Base-by-base conservation (phyloP, 2,113 vertebrate species). In the Rhagologus leucostigma region DNA sequence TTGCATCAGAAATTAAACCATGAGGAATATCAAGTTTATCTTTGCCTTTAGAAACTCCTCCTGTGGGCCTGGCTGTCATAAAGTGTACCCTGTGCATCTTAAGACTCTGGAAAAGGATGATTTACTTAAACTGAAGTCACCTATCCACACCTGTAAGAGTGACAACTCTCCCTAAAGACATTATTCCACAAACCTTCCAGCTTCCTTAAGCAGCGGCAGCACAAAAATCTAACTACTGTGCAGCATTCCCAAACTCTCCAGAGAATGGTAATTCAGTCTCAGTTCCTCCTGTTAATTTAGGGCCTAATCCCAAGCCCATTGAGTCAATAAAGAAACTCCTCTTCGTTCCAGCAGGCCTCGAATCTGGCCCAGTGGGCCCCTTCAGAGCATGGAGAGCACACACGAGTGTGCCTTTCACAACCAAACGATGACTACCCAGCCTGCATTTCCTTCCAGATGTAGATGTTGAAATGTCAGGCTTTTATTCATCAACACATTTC, bases 401-500 rank as follows among this genome's bases (percentile, higher is more conserved):
- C 44, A 68, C 1, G 30, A 93, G 73, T 7, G 83, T 71, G 87
- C 65, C 80, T 96, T 96, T 87, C 95, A 84, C 93, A 94, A 96
- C 52, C 49, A 29, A 69, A 37, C 3, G 20, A 76, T 90, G 90
- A 90, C 78, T 78, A 52, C 64, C 49, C 84, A 79, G 78, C 59
- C 74, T 86, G 57, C 6, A 3, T 41, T 85, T 89, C 80, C 79
- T 93, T 69, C 85, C 92, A 84, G 90, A 95, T 87, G 77, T 83
- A 94, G 95, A 87, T 96, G 90, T 87, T 95, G 95, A 94, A 96
- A 96, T 93, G 85, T 92, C 86, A 93, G 41, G 24, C 85, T 89
- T 95, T 96, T 93, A 92, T 89, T 94, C 91, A 92, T 21, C 41
- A 86, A 75, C 46, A 65, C 94, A 95, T 55, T 89, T 97, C 95